Base-by-base conservation (phyloP, 2,888 invertebrate species). In the Noctua pronuba region DNA sequence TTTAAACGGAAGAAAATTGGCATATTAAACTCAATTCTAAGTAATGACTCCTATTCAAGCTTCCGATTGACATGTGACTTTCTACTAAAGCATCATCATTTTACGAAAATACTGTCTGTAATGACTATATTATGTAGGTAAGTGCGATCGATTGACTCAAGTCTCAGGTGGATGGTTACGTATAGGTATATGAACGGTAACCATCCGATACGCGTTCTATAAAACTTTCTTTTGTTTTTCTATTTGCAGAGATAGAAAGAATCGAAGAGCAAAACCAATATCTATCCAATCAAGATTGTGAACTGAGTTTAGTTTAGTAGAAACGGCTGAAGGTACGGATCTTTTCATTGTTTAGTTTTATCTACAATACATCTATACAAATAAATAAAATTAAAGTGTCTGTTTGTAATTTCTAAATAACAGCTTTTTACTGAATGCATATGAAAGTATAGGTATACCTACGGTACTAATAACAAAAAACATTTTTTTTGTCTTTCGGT, bases 191-290 rank as follows among this genome's bases (percentile, higher is more conserved):
- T 75, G 74, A 83, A 86, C 84, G 77, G 83, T 83, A 88, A 89
- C 90, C 87, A 89, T 88, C 83, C 80, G 82, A 90, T 82, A 84
- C 76, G 74, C 78, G 84, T 86, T 79, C 80, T 75, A 85, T 86
- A 87, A 88, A 88, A 90, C 89, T 92, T 91, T 91, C 90, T 85
- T 89, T 90, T 86, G 85, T 82, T 84, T 84, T 85, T 65, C 64
- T 49, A 62, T 83, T 84, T 64, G 16, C 21, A 52, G 35, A 55
- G 64, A 24, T 49, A 31, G 44, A 80, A 72, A 77, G 64, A 77
- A 16, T 35, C 41, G 41, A 70, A 73, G 62, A 75, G 58, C 38
- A 73, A 79, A 77, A 64, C 13, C 64, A 74, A 67, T 71, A 75
- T 18, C 52, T 64, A 44, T 35, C 28, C 44, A 77, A 78, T 75